Evolutionary conservation across 1,140 invertebrate genomes (phyloP).

Genomic region (Drosophila parabipectinata): DNA sequence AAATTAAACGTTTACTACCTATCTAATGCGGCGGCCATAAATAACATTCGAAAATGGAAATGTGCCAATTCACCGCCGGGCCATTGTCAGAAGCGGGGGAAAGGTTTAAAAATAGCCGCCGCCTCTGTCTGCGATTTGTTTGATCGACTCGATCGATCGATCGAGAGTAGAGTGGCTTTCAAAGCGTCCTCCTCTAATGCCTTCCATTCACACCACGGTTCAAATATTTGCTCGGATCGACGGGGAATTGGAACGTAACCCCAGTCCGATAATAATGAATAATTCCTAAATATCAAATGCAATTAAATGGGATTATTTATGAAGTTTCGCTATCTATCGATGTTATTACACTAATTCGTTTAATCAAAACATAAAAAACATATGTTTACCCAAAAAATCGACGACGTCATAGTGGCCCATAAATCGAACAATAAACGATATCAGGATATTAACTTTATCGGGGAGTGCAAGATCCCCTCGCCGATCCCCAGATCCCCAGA

Average conservation of each 20-base stretch:
- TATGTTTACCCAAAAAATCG: not conserved
- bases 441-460: not conserved
- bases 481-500: not conserved
- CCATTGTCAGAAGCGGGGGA: constrained; percentile 3
- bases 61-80: constrained; percentile 25
- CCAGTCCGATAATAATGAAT: not conserved
- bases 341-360: constrained; percentile 10
- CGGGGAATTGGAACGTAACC: too few species aligned
- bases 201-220: constrained; percentile 11
- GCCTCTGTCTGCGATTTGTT: constrained; percentile 8
- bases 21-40: constrained; percentile 11
- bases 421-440: not conserved
- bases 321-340: constrained; percentile 19
- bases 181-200: constrained; percentile 14
- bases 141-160: not conserved
- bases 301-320: not conserved
- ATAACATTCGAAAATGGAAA: constrained; percentile 31
- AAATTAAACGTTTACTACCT: constrained; percentile 45
- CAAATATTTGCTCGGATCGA: constrained; percentile 11
- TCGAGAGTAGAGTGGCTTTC: not conserved
- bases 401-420: not conserved
- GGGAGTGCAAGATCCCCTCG: not conserved
- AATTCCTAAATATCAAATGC: constrained; percentile 2
- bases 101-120: constrained; percentile 28
- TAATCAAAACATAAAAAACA: not conserved